Evolutionary conservation across 35 echinoderm and acorn worm genomes (phyloP), one percentile per base, ranked within the genome.

Genomic region (Lytechinus variegatus): DNA sequence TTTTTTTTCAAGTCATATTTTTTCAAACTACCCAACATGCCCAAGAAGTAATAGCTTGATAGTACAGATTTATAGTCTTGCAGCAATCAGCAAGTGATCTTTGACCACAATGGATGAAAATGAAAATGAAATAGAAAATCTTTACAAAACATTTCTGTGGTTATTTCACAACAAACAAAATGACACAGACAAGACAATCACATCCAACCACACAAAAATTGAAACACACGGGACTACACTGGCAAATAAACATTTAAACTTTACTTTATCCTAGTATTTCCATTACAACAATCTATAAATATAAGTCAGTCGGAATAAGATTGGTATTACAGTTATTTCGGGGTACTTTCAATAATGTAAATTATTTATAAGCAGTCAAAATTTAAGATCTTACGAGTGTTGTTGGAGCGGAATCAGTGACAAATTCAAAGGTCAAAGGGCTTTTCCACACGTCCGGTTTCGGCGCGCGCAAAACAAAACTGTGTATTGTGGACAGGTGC

Each of bases 381-480:
- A 58, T 58, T 11, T 58, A 4, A 79, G 8, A 79, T 79, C 66
- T 79, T 79, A 79, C 66, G 14, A n/a, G 8, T 24, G 2, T 44
- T 44, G 33, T 24, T 5, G 21, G 24, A 6, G 16, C 16, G 16
- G 19, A n/a, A 79, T 24, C n/a, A 14, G 4, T 19, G 66, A 24
- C 12, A 19, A 71, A 71, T 71, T 2, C 66, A 24, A n/a, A 24
- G 66, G 66, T 79, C 66, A 79, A 79, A 79, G 14, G 66, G 19
- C 61, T 21, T 6, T 71, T 24, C 9, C 61, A 13, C 1, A 21
- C 66, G 24, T 24, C 66, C 5, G 16, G 19, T 21, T 1, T 24
- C n/a, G 66, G 66, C 66, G 66, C 66, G 66, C 66, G 66, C 66
- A 79, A 79, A 79, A 79, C 66, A 79, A 71, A 71, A 71, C 24